phyloP scores from a whole-genome alignment of 1,140 invertebrate species.

The Marisa cornuarietis region DNA sequence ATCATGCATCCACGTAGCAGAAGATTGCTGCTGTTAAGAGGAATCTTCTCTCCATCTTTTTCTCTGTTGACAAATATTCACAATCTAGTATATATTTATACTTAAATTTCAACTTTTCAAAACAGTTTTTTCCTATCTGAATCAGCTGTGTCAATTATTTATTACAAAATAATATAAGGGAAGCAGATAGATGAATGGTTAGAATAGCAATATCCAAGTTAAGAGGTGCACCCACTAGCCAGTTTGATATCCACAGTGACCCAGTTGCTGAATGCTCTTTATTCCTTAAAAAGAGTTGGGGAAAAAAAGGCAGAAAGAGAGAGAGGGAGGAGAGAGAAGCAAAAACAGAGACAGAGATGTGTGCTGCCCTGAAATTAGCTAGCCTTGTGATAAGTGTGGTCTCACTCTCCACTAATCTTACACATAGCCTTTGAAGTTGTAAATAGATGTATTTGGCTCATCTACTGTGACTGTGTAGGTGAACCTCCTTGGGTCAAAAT shows the following conservation, averaged over 20 bases:
- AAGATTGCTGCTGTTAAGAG: slow-evolving; percentile 90
- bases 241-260: too few species aligned
- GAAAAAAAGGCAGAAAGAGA: not conserved
- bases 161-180: too few species aligned
- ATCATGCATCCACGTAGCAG: slow-evolving; percentile 92
- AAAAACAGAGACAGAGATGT: not conserved
- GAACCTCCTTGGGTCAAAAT: slow-evolving; percentile 84
- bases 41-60: slow-evolving; percentile 67
- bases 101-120: too few species aligned
- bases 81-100: not conserved
- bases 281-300: not conserved
- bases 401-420: slow-evolving; percentile 51
- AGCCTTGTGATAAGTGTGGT: too few species aligned
- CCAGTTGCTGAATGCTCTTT: too few species aligned
- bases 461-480: slow-evolving; percentile 88
- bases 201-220: not conserved
- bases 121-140: too few species aligned
- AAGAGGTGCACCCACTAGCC: too few species aligned
- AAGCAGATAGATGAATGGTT: not conserved
- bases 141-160: too few species aligned
- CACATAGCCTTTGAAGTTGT: slow-evolving; percentile 91
- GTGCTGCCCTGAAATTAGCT: too few species aligned
- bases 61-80: slow-evolving; percentile 20
- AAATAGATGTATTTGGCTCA: slow-evolving; percentile 93
- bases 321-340: not conserved